Conservation (phyloP, 2,113 vertebrate genomes). For the rat (Rattus norvegicus) region DNA sequence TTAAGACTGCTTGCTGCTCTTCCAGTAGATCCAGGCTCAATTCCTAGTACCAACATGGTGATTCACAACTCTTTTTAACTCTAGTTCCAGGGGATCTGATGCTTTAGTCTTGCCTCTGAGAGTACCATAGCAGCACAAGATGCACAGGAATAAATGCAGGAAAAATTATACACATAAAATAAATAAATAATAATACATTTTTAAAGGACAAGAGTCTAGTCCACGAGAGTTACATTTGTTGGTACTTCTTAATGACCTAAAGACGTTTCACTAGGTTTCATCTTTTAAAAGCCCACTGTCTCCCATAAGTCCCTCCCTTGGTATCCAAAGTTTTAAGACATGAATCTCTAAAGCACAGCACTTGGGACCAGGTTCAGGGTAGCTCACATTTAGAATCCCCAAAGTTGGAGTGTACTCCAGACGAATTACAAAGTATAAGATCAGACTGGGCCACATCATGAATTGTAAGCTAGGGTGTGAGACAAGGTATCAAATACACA, state of each 20-base stretch:
- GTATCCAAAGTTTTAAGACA: background rate
- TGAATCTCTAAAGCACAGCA: background rate
- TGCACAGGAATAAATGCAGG: background rate
- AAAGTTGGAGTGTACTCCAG: accelerated
- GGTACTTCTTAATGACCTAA: background rate
- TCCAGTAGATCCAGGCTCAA: background rate
- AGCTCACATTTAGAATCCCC: background rate
- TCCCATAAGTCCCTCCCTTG: background rate
- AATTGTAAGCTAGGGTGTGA: background rate
- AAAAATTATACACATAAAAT: background rate
- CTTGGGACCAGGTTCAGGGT: background rate
- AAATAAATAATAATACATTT: background rate
- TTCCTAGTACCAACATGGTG: too few species aligned
- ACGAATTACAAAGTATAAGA: background rate
- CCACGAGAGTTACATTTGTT: too few species aligned
- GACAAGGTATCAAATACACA: background rate
- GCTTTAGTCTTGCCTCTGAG: background rate
- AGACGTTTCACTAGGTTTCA: background rate
- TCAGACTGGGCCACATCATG: background rate
- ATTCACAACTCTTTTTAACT: background rate
- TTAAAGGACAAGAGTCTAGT: background rate
- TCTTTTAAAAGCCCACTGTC: background rate
- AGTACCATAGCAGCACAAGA: background rate
- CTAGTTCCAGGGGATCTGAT: background rate
- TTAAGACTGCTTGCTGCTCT: background rate